A percentile compares a stretch with the other conserved stretches of the same genome.
phyloP scores from a whole-genome alignment of 1,140 invertebrate genomes.

The Papilio polyxenes region DNA sequence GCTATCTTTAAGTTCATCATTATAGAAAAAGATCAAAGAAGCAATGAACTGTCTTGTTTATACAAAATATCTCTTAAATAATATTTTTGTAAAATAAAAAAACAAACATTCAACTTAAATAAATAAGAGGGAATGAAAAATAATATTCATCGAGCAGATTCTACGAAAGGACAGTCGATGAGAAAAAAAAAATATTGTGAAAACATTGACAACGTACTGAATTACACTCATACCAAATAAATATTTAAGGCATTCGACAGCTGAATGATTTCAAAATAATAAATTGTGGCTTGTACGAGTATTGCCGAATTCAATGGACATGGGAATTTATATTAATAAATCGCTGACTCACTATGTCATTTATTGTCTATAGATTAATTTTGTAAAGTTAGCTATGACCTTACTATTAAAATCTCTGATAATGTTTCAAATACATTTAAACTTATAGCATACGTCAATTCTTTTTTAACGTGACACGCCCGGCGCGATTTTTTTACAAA shows the following conservation, averaged over 20 bases:
- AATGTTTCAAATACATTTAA: too few species aligned
- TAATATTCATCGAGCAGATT: neutral
- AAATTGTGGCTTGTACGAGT: neutral
- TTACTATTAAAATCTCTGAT: too few species aligned
- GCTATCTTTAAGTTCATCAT: too few species aligned
- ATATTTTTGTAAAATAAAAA: slow-evolving; percentile 3
- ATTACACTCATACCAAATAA: neutral
- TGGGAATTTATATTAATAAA: neutral
- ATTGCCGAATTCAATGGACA: neutral
- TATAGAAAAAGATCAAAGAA: too few species aligned
- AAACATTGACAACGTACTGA: neutral
- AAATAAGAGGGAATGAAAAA: slow-evolving; percentile 7
- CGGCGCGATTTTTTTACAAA: too few species aligned
- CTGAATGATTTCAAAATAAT: neutral
- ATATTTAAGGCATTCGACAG: neutral
- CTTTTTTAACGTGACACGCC: too few species aligned
- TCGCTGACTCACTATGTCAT: neutral
- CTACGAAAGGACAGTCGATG: slow-evolving; percentile 3
- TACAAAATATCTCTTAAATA: neutral
- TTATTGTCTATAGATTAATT: too few species aligned
- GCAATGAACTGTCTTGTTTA: neutral
- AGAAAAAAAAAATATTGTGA: neutral
- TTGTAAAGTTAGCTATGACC: too few species aligned
- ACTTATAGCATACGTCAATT: too few species aligned
- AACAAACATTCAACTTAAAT: neutral